Percentiles rank a stretch among this genome's conserved stretches.
These are phyloP conservation scores for Podocnemis expansa DNA, from an alignment of 2,113 vertebrate species.

Conservation along the genomic window DNA sequence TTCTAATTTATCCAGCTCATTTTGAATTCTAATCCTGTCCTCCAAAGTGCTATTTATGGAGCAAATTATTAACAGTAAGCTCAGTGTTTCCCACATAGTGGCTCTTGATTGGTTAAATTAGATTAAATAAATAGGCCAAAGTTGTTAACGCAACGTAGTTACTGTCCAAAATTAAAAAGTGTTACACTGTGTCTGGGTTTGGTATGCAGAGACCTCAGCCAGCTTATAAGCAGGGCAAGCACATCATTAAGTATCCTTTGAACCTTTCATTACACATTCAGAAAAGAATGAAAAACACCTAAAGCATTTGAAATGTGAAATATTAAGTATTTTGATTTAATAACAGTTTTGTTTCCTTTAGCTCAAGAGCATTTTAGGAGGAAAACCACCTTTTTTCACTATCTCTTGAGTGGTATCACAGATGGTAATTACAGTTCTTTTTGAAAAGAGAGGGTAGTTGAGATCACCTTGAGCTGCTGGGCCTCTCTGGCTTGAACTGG, in stretches of 20 bases:
- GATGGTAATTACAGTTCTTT: too few species aligned
- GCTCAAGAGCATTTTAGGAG: too few species aligned
- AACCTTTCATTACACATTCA: neutral
- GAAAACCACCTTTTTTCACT: too few species aligned
- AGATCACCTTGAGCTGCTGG: too few species aligned
- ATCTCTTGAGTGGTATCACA: too few species aligned
- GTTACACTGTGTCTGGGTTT: neutral
- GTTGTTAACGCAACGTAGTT: neutral
- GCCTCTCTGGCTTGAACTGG: too few species aligned
- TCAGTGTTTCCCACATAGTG: neutral
- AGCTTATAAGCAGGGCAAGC: neutral
- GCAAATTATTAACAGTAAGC: neutral
- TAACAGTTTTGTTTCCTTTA: too few species aligned
- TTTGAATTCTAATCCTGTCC: neutral
- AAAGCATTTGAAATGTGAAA: neutral
- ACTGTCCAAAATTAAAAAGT: neutral
- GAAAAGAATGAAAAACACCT: neutral
- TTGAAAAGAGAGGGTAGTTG: too few species aligned
- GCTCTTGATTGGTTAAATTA: neutral
- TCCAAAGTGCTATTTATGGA: neutral
- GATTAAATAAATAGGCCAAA: neutral
- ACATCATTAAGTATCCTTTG: neutral
- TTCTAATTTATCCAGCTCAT: neutral
- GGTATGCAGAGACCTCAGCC: neutral
- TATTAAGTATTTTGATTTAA: neutral